A percentile compares a stretch with the other conserved stretches of the same genome.
Evolutionary conservation across 2,113 vertebrate species (phyloP).

Genomic region (Esox niger): DNA sequence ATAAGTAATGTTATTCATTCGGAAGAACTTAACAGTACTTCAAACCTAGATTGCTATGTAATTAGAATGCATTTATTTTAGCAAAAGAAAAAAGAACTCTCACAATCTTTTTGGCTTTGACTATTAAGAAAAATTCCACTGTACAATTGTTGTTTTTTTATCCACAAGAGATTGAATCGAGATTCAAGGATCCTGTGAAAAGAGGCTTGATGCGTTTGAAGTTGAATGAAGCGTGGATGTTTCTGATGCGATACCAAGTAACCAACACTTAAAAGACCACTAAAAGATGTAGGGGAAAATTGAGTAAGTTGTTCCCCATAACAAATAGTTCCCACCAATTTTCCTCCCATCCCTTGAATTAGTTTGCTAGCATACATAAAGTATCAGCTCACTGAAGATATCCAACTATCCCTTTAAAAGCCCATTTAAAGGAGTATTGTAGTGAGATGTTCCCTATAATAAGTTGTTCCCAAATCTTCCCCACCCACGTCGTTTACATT

Average conservation of each 20-base stretch:
- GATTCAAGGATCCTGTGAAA: constrained; percentile 23
- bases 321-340: not conserved
- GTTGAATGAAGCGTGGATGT: constrained; percentile 15
- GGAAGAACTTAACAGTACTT: constrained; percentile 11
- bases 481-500: not conserved
- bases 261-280: constrained; percentile 19
- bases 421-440: too few relatives aligned
- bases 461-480: not conserved
- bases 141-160: constrained; percentile 44
- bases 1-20: not conserved
- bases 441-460: too few relatives aligned
- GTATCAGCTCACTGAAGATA: too few relatives aligned
- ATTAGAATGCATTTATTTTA: constrained; percentile 17
- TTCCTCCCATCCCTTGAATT: not conserved
- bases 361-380: not conserved
- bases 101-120: constrained; percentile 33
- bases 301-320: not conserved
- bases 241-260: constrained; percentile 1
- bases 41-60: not conserved
- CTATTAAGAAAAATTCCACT: constrained; percentile 26
- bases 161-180: constrained; percentile 39
- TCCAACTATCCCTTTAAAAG: too few relatives aligned
- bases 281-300: not conserved
- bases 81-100: not conserved
- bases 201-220: constrained; percentile 14